Percentiles rank a stretch among this genome's conserved stretches.
phyloP scores from a whole-genome alignment of 1,140 invertebrate species.

The Gonatopus flavifemur region DNA sequence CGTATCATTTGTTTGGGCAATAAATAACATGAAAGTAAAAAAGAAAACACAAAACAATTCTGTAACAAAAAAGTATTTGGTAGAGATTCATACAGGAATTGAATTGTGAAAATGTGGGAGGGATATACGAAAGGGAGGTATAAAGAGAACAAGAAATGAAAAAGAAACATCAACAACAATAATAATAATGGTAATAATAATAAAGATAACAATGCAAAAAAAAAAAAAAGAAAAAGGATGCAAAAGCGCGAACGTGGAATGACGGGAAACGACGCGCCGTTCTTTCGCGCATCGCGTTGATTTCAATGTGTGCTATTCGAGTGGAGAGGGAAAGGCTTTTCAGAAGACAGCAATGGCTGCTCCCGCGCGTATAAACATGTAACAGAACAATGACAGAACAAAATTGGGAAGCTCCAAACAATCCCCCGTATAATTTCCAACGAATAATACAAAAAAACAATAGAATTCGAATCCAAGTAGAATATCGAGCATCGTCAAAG shows the following conservation, averaged over 20 bases:
- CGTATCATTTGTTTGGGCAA: too few relatives aligned
- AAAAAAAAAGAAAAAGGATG: slow-evolving; percentile 17
- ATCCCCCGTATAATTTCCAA: too few relatives aligned
- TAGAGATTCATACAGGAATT: not conserved
- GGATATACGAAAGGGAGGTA: slow-evolving; percentile 9
- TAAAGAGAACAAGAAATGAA: slow-evolving; percentile 16
- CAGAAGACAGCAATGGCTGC: slow-evolving; percentile 52
- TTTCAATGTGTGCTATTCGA: slow-evolving; percentile 26
- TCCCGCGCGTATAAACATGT: slow-evolving; percentile 55
- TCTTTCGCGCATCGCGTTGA: slow-evolving; percentile 19
- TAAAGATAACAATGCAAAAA: not conserved
- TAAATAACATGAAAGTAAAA: too few relatives aligned
- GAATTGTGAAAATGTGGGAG: slow-evolving; percentile 2
- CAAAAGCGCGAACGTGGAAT: slow-evolving; percentile 39
- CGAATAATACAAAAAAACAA: too few relatives aligned
- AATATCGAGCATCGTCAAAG: too few relatives aligned
- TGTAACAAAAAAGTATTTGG: too few relatives aligned
- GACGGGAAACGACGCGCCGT: slow-evolving; percentile 34
- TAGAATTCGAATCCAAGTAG: too few relatives aligned
- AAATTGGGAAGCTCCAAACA: too few relatives aligned
- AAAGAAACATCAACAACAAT: slow-evolving; percentile 2
- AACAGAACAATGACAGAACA: slow-evolving; percentile 48
- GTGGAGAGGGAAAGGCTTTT: slow-evolving; percentile 18
- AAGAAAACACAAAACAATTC: too few relatives aligned
- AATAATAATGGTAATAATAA: not conserved